A percentile compares a stretch with the other conserved stretches of the same genome.
phyloP scores from a whole-genome alignment of 2,113 vertebrate species.

The Eulemur rufifrons region DNA sequence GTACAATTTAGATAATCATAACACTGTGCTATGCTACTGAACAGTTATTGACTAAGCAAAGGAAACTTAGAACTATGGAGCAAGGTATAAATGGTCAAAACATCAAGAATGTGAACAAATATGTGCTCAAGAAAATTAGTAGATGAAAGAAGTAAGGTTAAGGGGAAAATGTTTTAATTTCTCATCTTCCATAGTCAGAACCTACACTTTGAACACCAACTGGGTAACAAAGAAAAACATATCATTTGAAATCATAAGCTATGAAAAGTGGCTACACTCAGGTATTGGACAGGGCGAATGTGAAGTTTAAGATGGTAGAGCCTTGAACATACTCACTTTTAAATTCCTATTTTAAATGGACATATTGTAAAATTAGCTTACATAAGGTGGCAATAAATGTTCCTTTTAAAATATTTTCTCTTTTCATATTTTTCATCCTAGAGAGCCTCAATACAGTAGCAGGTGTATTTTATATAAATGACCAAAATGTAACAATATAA shows the following conservation, averaged over 20 bases:
- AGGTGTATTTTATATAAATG: conserved; percentile 76
- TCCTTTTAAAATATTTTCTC: conserved; percentile 60
- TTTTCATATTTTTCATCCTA: conserved; percentile 50
- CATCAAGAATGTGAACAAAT: not conserved
- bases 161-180: not conserved
- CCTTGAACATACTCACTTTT: not conserved
- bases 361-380: conserved; percentile 25
- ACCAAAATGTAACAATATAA: conserved; percentile 68
- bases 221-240: not conserved
- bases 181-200: not conserved
- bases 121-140: not conserved
- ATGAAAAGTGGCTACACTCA: not conserved
- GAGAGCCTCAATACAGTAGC: conserved; percentile 55
- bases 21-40: not conserved
- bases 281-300: not conserved
- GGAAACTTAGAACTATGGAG: not conserved
- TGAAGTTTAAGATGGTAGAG: not conserved
- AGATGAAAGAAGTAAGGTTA: not conserved
- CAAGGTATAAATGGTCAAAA: not conserved
- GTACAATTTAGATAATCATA: not conserved
- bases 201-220: not conserved
- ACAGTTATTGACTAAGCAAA: not conserved
- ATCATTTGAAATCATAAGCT: not conserved
- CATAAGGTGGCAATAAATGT: conserved; percentile 30
- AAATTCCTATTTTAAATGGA: not conserved